Conservation (phyloP, 2,888 invertebrate genomes). For the Diarsia brunnea region DNA sequence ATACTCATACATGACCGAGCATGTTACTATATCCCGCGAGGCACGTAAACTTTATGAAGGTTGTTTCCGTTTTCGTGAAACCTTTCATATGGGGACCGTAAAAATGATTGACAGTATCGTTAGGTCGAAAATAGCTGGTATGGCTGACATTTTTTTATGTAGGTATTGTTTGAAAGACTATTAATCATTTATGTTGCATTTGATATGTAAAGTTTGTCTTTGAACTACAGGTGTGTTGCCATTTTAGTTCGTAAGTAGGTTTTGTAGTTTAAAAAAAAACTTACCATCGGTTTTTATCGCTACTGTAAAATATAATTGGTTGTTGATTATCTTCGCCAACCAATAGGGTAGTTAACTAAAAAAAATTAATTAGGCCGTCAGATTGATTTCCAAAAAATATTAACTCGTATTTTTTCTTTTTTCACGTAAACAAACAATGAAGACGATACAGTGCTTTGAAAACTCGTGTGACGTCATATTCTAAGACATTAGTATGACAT, state of each 20-base stretch:
- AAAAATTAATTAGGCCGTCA: no score
- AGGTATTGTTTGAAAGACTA: slow-evolving; percentile 9
- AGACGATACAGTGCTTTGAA: no score
- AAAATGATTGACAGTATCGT: slow-evolving; percentile 39
- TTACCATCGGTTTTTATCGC: not conserved
- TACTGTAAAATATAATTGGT: not conserved
- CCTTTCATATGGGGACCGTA: slow-evolving; percentile 30
- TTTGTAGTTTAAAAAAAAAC: not conserved
- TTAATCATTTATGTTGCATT: slow-evolving; percentile 20
- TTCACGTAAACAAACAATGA: no score
- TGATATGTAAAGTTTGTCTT: slow-evolving; percentile 9
- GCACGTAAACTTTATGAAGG: slow-evolving; percentile 48
- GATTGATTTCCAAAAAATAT: no score
- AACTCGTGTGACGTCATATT: no score
- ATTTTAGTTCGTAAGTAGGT: not conserved
- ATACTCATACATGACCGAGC: slow-evolving; percentile 56
- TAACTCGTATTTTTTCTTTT: no score
- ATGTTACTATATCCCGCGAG: slow-evolving; percentile 34
- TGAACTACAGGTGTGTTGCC: slow-evolving; percentile 38
- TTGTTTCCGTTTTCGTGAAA: slow-evolving; percentile 35
- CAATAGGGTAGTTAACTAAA: not conserved
- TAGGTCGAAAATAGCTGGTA: slow-evolving; percentile 15
- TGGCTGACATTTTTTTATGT: slow-evolving; percentile 38
- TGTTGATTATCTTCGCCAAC: not conserved
- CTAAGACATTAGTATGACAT: no score